Evolutionary conservation across 1,140 invertebrate genomes (phyloP), one percentile per base, ranked within the genome.

Genomic region (Dermatophagoides farinae): DNA sequence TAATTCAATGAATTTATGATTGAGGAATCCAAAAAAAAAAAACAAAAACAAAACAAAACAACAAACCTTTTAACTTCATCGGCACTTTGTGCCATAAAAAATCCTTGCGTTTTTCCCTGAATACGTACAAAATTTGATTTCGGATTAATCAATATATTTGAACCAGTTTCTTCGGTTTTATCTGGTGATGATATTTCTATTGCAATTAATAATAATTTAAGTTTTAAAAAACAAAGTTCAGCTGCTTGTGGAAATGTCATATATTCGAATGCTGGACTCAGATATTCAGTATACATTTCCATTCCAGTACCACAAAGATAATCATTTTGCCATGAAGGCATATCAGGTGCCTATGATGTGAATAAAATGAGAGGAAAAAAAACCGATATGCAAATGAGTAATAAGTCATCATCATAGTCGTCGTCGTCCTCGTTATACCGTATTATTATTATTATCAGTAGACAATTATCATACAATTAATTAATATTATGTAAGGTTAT

Each of bases 51-150:
- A 43, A 44, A n/a, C 22, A 5, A 25, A 38, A 25, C 16, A 20
- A 20, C 1, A 73, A 75, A 97, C 95, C 93, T 84, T 80, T 98
- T 98, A 22, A 97, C 93, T 79, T 99, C 96, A 75, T 99, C 96
- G 23, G 93, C 93, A 66, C 92, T 97, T 77, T 99, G 93, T 68
- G 96, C 96, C 73, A 99, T 97, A 74, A 99, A 99, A 77, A 99
- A 99, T 68, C 95, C 95, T 78, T 97, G 93, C 65, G 95, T 98
- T 72, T 92, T 96, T 41, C 90, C 86, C 71, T 89, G 85, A 63
- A 99, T 97, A 75, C 95, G 96, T 4, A 31, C 31, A n/a, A 77
- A 74, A 62, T 88, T 88, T 65, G 84, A 85, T 66, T 90, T 81
- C 52, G 95, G 95, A 79, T 99, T 99, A 64, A 99, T 99, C 12